phyloP scores from a whole-genome alignment of 2,797 vertebrate genomes.

The Chrosomus eos region DNA sequence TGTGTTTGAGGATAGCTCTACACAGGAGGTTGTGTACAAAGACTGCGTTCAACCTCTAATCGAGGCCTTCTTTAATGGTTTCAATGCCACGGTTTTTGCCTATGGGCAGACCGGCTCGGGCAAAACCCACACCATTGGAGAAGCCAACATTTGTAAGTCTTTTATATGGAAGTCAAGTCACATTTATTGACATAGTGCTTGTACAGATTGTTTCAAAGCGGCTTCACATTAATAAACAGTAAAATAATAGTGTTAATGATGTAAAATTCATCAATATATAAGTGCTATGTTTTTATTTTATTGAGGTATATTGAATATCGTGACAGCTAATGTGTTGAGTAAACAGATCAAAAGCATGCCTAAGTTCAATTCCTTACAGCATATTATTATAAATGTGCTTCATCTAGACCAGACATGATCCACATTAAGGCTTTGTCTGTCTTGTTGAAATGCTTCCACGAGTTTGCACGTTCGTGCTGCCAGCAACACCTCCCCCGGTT shows the following conservation, averaged over 20 bases:
- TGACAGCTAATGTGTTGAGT: slow-evolving; percentile 18
- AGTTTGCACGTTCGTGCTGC: slow-evolving; percentile 56
- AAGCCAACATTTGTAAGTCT: slow-evolving; percentile 92
- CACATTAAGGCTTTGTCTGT: slow-evolving; percentile 47
- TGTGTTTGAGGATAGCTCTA: slow-evolving; percentile 84
- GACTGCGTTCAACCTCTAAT: slow-evolving; percentile 90
- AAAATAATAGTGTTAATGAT: neutral
- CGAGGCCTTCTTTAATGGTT: slow-evolving; percentile 93
- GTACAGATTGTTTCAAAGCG: neutral
- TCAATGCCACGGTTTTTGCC: slow-evolving; percentile 94
- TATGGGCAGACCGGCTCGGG: slow-evolving; percentile 97
- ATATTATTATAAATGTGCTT: slow-evolving; percentile 45
- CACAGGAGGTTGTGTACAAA: slow-evolving; percentile 88
- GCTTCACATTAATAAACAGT: neutral
- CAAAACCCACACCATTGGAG: slow-evolving; percentile 96
- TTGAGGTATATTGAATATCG: slow-evolving; percentile 21
- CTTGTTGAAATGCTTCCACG: slow-evolving; percentile 53
- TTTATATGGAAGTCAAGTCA: neutral
- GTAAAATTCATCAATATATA: neutral
- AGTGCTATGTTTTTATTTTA: slow-evolving; percentile 6
- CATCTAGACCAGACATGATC: slow-evolving; percentile 47
- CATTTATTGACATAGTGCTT: no score
- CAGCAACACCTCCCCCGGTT: slow-evolving; percentile 66
- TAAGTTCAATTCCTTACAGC: slow-evolving; percentile 38
- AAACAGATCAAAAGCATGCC: slow-evolving; percentile 35